Conservation (phyloP, 2,888 invertebrate species). For the Hypolimnas misippus region DNA sequence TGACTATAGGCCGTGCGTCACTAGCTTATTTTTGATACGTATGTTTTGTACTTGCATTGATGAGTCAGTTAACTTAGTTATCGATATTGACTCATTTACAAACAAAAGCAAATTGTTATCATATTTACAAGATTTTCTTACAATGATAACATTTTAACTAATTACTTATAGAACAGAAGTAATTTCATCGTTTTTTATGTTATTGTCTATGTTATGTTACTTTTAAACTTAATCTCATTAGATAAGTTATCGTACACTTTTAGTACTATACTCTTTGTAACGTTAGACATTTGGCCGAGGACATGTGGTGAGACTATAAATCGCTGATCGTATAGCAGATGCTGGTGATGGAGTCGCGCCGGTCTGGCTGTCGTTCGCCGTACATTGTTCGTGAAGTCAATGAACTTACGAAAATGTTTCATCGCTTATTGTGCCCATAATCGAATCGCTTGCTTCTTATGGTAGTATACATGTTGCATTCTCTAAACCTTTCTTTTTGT, state of each 20-base stretch:
- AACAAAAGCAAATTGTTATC: constrained; percentile 29
- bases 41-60: constrained; percentile 55
- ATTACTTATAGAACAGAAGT: neutral
- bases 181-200: neutral
- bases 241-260: neutral
- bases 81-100: constrained; percentile 64
- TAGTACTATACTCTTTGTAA: neutral
- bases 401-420: constrained; percentile 80
- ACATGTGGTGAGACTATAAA: constrained; percentile 67
- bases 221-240: neutral
- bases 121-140: constrained; percentile 8
- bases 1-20: constrained; percentile 66
- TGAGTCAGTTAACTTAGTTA: constrained; percentile 69
- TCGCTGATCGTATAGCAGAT: constrained; percentile 71
- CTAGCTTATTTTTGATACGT: constrained; percentile 58
- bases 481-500: constrained; percentile 54
- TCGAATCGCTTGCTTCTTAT: constrained; percentile 76
- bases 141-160: neutral
- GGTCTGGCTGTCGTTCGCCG: constrained; percentile 56
- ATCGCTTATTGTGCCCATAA: constrained; percentile 80
- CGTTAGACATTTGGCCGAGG: constrained; percentile 40
- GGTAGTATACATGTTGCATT: constrained; percentile 58
- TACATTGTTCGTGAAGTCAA: constrained; percentile 79
- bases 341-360: constrained; percentile 61
- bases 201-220: neutral